Evolutionary conservation across 1,140 invertebrate species (phyloP).

Genomic region (Drosophila lacertosa): DNA sequence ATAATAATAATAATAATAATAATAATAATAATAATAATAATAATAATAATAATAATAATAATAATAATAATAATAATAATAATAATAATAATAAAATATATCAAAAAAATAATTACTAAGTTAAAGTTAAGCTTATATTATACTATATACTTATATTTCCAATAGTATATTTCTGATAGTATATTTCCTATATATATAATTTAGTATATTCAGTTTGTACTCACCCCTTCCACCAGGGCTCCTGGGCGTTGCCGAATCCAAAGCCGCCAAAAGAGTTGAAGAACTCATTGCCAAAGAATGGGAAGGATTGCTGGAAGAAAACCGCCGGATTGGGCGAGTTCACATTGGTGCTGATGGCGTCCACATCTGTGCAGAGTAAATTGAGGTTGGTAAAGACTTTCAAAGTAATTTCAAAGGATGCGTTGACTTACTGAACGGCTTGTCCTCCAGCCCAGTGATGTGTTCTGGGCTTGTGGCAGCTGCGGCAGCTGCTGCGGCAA

Average conservation of each 20-base stretch:
- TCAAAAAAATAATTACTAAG: no score
- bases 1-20: no score
- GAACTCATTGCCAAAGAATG: constrained; percentile 81
- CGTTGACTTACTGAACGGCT: constrained; percentile 71
- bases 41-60: no score
- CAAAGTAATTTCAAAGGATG: not conserved
- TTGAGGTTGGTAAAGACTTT: not conserved
- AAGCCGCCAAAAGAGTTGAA: constrained; percentile 79
- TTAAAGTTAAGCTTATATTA: no score
- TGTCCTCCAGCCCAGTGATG: constrained; percentile 42
- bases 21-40: no score
- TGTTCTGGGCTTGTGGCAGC: constrained; percentile 10
- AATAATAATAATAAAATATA: no score
- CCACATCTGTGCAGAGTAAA: constrained; percentile 58
- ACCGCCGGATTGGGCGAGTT: constrained; percentile 70
- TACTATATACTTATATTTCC: no score
- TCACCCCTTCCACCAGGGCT: constrained; percentile 85
- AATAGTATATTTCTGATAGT: no score
- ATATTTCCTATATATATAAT: no score
- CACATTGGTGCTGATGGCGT: constrained; percentile 69
- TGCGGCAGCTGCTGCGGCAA: constrained; percentile 20
- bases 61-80: no score
- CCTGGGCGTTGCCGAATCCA: constrained; percentile 63
- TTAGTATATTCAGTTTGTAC: no score
- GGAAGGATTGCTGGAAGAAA: constrained; percentile 81